Percentiles rank a stretch among this genome's conserved stretches.
These are phyloP conservation scores for Erebia palarica DNA, from an alignment of 2,888 invertebrate genomes.

Conservation along the genomic window DNA sequence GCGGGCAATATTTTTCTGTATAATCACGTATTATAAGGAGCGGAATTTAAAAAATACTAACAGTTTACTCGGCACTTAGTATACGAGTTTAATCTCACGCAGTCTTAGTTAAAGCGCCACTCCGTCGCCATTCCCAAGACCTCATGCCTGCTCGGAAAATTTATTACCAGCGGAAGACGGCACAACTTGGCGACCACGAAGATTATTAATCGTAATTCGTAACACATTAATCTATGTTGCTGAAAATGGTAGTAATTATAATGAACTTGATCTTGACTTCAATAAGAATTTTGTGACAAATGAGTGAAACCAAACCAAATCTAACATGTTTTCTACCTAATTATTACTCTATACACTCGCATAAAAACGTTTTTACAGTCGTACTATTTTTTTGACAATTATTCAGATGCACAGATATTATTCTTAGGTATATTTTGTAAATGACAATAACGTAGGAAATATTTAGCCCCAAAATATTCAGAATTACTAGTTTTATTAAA, in stretches of 20 bases:
- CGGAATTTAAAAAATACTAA: too few relatives aligned
- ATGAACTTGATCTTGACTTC: neutral
- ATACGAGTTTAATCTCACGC: slow-evolving; percentile 4
- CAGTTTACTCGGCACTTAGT: too few relatives aligned
- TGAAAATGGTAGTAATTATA: slow-evolving; percentile 7
- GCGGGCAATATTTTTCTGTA: too few relatives aligned
- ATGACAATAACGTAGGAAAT: neutral
- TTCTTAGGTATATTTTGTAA: too few relatives aligned
- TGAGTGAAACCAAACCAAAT: too few relatives aligned
- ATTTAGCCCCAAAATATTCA: slow-evolving; percentile 5
- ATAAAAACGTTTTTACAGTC: neutral
- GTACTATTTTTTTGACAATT: neutral
- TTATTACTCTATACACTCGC: too few relatives aligned
- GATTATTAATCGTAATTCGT: neutral
- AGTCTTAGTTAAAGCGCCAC: neutral
- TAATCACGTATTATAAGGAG: too few relatives aligned
- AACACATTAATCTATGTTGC: neutral
- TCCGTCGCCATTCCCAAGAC: slow-evolving; percentile 8
- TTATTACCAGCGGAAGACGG: slow-evolving; percentile 14
- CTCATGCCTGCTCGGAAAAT: neutral
- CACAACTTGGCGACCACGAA: slow-evolving; percentile 6
- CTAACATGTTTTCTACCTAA: too few relatives aligned
- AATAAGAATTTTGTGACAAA: neutral
- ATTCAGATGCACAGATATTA: neutral
- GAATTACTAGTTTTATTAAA: neutral